Base-by-base conservation (phyloP, 1,140 invertebrate genomes). In the Vanessa atalanta region DNA sequence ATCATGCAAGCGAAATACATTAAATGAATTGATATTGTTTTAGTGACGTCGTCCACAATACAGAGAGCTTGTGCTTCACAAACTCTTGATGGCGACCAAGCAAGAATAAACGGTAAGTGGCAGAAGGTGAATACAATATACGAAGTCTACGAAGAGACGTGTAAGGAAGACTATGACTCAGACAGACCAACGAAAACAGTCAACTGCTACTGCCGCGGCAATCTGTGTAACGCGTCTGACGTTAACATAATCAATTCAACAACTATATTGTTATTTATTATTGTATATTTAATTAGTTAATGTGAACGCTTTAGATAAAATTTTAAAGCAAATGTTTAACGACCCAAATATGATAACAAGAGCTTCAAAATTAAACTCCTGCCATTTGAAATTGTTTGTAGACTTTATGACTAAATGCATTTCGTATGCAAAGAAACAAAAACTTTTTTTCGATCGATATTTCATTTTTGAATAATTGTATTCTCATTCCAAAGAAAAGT, bases 191-290 rank as follows among this genome's bases (percentile, higher is more conserved):
- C 89, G 4, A 82, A 81, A 60, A 86, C 84, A 0, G 13, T 82
- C 6, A 66, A 93, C 47, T 94, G 94, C 72, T 94, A 93, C 73
- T 94, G 94, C 68, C 84, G 89, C 31, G 90, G 93, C 0, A 82
- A 94, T 73, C 75, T 91, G 37, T 94, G 94, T 70, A 94, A 94
- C 75, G 63, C 70, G 5, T 80, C 82, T 11, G 23, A 26, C 5
- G n/a, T 12, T 9, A 16, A 57, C 16, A 1, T 65, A 37, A 14
- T 55, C 31, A 20, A 69, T n/a, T 51, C 15, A 16, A 65, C 47
- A 13, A 50, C 55, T 14, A 43, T 72, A 57, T 50, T 72, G 65
- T 64, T 72, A 50, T 57, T 57, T 43, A 0, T 72, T 51, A 69
- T 64, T 15, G 51, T 47, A n/a, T 72, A 51, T 11, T 13, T 55